Percentiles rank a stretch among this genome's conserved stretches.
Evolutionary conservation across 2,797 vertebrate species (phyloP).

Genomic region (Melanotaenia boesemani): DNA sequence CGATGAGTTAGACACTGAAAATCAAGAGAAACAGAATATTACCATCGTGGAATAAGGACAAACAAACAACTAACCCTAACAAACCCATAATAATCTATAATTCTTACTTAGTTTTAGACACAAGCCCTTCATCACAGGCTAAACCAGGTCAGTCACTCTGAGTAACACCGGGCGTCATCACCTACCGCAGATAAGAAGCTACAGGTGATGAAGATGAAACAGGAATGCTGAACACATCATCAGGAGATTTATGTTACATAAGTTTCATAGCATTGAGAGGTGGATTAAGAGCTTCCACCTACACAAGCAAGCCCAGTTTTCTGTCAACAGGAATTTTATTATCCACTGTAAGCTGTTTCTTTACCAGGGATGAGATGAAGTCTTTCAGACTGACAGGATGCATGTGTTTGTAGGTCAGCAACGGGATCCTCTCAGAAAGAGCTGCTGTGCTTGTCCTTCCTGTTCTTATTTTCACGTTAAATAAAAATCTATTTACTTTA

Average conservation of each 20-base stretch:
- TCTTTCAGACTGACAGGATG: constrained; percentile 4
- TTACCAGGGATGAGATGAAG: neutral
- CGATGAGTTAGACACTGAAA: neutral
- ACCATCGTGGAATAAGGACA: neutral
- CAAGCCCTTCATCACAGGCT: neutral
- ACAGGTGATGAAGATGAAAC: neutral
- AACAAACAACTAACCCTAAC: no score
- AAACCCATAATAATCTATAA: neutral
- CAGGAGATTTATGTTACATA: constrained; percentile 6
- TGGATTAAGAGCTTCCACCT: constrained; percentile 18
- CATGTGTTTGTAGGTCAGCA: constrained; percentile 25
- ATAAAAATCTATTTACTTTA: constrained; percentile 37
- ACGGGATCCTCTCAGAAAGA: constrained; percentile 12
- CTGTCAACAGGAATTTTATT: neutral
- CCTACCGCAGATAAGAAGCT: neutral
- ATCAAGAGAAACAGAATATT: neutral
- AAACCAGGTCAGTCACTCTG: neutral
- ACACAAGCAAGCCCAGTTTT: neutral
- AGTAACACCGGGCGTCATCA: neutral
- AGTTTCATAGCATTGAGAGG: constrained; percentile 1
- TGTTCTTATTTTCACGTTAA: constrained; percentile 6
- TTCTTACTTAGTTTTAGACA: neutral
- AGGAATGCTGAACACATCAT: neutral
- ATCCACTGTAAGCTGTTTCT: constrained; percentile 9
- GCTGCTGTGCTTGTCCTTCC: neutral